Evolutionary conservation across 2,113 vertebrate species (phyloP).

Genomic region (Ailurus styani): DNA sequence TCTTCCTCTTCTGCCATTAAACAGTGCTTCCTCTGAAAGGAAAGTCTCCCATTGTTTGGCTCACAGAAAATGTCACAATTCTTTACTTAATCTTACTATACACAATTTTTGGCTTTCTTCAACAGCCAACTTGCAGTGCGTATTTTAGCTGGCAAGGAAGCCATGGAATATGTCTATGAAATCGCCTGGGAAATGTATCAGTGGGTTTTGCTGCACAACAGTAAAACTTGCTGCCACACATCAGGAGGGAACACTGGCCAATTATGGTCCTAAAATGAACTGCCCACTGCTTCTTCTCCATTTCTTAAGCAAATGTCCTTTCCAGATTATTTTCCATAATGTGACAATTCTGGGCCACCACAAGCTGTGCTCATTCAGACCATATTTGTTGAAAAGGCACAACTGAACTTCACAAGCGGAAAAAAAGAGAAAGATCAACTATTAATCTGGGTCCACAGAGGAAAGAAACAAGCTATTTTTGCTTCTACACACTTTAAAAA

Average conservation of each 20-base stretch:
- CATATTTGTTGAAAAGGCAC: slow-evolving; percentile 38
- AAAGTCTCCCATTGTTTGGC: not conserved
- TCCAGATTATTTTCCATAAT: slow-evolving; percentile 63
- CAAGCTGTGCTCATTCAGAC: not conserved
- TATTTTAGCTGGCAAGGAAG: not conserved
- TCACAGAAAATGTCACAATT: slow-evolving; percentile 28
- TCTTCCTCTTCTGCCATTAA: slow-evolving; percentile 29
- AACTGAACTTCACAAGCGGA: slow-evolving; percentile 22
- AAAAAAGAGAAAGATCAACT: not conserved
- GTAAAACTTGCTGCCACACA: not conserved
- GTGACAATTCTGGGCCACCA: slow-evolving; percentile 35
- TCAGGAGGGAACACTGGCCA: slow-evolving; percentile 15
- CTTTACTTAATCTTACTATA: slow-evolving; percentile 37
- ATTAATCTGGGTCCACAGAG: slow-evolving; percentile 28
- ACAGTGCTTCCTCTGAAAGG: not conserved
- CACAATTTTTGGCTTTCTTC: slow-evolving; percentile 46
- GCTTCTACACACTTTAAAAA: slow-evolving; percentile 20
- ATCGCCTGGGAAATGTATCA: slow-evolving; percentile 14
- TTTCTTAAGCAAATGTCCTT: slow-evolving; percentile 58
- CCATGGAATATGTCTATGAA: slow-evolving; percentile 26
- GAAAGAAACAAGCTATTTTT: slow-evolving; percentile 62
- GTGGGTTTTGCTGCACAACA: not conserved
- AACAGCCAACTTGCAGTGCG: not conserved
- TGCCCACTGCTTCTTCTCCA: slow-evolving; percentile 18
- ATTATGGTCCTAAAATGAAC: slow-evolving; percentile 56